phyloP scores from a whole-genome alignment of 2,113 vertebrate genomes.

The Nyctereutes procyonoides region DNA sequence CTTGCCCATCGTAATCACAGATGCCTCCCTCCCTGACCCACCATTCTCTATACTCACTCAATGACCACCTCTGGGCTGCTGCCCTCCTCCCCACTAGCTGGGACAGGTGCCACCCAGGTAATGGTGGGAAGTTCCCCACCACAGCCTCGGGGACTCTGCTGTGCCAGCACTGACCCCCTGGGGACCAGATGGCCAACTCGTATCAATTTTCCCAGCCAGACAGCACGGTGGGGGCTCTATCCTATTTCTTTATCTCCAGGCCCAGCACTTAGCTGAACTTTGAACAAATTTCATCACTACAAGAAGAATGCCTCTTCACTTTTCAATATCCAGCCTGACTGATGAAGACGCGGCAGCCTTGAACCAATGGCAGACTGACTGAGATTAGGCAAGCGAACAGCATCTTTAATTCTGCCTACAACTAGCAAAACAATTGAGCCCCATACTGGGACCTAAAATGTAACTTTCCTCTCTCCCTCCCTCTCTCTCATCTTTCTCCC shows the following conservation, averaged over 20 bases:
- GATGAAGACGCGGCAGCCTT: neutral
- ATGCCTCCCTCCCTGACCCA: neutral
- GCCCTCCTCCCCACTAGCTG: neutral
- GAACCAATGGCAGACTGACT: neutral
- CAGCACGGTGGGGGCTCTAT: neutral
- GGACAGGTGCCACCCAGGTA: neutral
- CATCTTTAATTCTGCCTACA: neutral
- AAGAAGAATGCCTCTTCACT: neutral
- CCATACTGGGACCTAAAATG: neutral
- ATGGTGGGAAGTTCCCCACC: neutral
- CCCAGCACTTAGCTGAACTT: neutral
- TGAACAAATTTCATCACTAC: neutral
- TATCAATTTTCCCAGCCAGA: neutral
- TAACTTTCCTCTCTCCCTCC: neutral
- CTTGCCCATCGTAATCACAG: neutral
- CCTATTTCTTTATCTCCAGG: neutral
- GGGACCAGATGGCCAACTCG: rapidly evolving
- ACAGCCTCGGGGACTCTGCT: neutral
- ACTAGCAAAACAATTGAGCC: neutral
- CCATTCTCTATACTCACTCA: neutral
- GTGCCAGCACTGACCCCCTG: neutral
- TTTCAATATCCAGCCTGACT: neutral
- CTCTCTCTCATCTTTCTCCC: neutral
- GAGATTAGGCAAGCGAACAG: neutral
- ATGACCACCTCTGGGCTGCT: neutral